Evolutionary conservation across 2,888 invertebrate genomes (phyloP), one percentile per base, ranked within the genome.

Genomic region (Eudemis profundana): DNA sequence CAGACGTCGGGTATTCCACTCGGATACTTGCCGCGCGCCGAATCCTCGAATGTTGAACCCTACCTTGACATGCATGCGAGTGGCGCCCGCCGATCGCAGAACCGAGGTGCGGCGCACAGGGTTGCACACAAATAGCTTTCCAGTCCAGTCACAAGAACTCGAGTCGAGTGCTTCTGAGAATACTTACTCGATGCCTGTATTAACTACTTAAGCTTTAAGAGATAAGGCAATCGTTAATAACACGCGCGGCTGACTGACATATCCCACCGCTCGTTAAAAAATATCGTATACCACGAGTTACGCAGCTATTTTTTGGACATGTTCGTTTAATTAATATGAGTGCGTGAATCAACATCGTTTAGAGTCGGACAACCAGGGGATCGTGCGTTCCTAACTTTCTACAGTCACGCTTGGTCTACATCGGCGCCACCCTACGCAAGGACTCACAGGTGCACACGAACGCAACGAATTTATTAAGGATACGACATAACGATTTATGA

Each of bases 11-110:
- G 81, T 86, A 78, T 87, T 82, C 83, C 78, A 76, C 78, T 79
- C 76, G 78, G 72, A 74, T 84, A 85, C 88, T 85, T 89, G 74
- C 78, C 79, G 80, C 78, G 85, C 75, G 84, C 83, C 76, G 83
- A 86, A 89, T 89, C 87, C 86, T 89, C 90, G 91, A 89, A 85
- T 91, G 81, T 90, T 91, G 91, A 91, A 91, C 91, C 86, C 91
- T 90, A 91, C 91, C 91, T 91, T 91, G 91, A 91, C 91, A 90
- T 86, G 91, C 78, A 89, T 90, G 90, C 83, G 84, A 76, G 87
- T 87, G 19, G 57, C 57, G 21, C 51, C 47, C 78, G 78, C 80
- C 79, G 76, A 78, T 82, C 77, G 83, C 85, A 86, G 87, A 86
- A 85, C 86, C 79, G 86, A 83, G 81, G 82, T 84, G 84, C 83